Percentiles rank a stretch among this genome's conserved stretches.
These are phyloP conservation scores for Casuarius casuarius DNA, from an alignment of 2,113 vertebrate species.

Conservation along the genomic window DNA sequence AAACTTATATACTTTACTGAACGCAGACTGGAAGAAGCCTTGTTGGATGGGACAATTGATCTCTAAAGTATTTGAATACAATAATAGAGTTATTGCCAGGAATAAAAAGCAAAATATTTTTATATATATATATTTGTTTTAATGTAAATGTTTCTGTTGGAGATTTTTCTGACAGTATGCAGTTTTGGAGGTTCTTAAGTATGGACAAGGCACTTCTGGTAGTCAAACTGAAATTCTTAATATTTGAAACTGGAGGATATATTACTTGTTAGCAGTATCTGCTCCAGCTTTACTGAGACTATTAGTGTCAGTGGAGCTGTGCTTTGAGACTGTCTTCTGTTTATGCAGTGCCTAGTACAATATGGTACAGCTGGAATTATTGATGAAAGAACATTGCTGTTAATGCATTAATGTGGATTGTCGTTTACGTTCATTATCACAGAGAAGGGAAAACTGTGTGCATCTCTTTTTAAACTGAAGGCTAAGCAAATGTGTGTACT, in stretches of 20 bases:
- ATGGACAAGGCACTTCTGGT: background rate
- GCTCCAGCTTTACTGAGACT: background rate
- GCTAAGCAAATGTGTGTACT: too few relatives aligned
- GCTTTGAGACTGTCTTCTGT: background rate
- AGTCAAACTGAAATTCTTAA: background rate
- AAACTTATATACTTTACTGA: background rate
- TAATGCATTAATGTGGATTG: background rate
- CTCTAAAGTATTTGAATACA: background rate
- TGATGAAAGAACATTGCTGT: background rate
- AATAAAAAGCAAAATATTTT: background rate
- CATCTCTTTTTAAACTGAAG: background rate
- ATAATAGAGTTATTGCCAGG: background rate
- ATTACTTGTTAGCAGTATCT: background rate
- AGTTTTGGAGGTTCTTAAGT: background rate
- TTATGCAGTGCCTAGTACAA: background rate
- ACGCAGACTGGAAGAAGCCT: background rate
- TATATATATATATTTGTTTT: background rate
- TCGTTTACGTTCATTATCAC: background rate
- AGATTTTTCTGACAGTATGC: background rate
- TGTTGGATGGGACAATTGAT: background rate
- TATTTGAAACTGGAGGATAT: background rate
- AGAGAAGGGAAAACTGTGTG: too few relatives aligned
- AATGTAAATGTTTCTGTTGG: background rate
- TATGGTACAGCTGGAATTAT: background rate
- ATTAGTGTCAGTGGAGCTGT: background rate